These are phyloP conservation scores for Ophiodon elongatus DNA, from an alignment of 2,113 vertebrate species.

Conservation along the genomic window DNA sequence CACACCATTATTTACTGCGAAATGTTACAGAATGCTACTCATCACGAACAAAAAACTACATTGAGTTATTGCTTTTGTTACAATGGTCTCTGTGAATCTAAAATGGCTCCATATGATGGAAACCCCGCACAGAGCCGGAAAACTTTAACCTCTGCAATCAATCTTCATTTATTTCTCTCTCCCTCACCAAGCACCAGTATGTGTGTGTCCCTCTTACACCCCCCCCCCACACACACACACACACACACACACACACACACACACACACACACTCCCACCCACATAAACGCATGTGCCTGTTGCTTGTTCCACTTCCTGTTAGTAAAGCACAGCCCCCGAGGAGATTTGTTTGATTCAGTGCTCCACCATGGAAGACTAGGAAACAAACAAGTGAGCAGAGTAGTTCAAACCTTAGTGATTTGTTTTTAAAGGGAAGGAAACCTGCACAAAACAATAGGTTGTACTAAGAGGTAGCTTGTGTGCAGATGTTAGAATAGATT, in stretches of 20 bases:
- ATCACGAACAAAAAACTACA: conserved; percentile 47
- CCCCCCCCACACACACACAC: conserved; percentile 17
- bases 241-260: conserved; percentile 26
- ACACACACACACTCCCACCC: conserved; percentile 37
- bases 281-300: conserved; percentile 47
- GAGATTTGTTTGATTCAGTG: conserved; percentile 73
- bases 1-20: conserved; percentile 64
- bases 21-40: conserved; percentile 63
- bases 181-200: neutral
- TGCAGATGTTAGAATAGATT: conserved; percentile 63
- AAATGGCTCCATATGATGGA: conserved; percentile 49
- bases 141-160: conserved; percentile 60
- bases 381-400: conserved; percentile 69
- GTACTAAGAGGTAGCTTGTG: conserved; percentile 63
- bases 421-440: conserved; percentile 22
- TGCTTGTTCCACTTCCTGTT: conserved; percentile 71
- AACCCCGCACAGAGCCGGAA: conserved; percentile 24
- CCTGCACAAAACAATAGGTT: conserved; percentile 64
- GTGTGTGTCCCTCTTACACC: neutral
- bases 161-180: conserved; percentile 14
- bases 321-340: conserved; percentile 69
- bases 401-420: conserved; percentile 73
- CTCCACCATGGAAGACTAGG: conserved; percentile 63
- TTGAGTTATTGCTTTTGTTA: conserved; percentile 56
- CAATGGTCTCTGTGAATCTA: conserved; percentile 58